Conservation (phyloP, 2,888 invertebrate species). For the Dynastes hyllus region DNA sequence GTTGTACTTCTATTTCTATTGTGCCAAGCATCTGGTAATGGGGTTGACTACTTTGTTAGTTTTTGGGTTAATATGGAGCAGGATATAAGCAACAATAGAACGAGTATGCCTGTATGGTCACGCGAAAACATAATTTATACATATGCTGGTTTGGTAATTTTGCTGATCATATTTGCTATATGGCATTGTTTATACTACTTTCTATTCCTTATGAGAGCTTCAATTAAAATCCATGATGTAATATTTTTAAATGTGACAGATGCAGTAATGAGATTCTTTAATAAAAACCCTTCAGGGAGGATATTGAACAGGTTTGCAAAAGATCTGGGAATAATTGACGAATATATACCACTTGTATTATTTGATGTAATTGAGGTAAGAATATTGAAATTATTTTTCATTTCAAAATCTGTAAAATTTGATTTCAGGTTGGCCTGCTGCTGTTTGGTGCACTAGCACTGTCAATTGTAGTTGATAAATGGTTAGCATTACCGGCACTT, state of each 20-base stretch:
- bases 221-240: conserved; percentile 66
- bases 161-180: conserved; percentile 68
- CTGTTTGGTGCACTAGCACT: conserved; percentile 82
- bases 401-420: conserved; percentile 22
- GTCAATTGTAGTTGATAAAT: conserved; percentile 80
- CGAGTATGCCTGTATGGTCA: conserved; percentile 31
- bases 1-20: conserved; percentile 73
- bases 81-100: conserved; percentile 59
- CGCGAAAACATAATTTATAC: conserved; percentile 69
- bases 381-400: not conserved
- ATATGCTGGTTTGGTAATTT: conserved; percentile 70
- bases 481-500: conserved; percentile 78
- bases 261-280: conserved; percentile 69
- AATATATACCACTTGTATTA: conserved; percentile 73
- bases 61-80: conserved; percentile 74
- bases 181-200: conserved; percentile 66
- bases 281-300: conserved; percentile 68
- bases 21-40: conserved; percentile 77
- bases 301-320: conserved; percentile 71
- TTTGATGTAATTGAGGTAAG: conserved; percentile 67
- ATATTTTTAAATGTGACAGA: conserved; percentile 65
- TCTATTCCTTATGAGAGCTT: conserved; percentile 66
- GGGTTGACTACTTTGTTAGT: conserved; percentile 82
- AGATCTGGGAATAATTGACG: conserved; percentile 76
- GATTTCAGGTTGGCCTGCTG: conserved; percentile 64